Evolutionary conservation across 2,113 vertebrate species (phyloP).

Genomic region (Ursus arctos): DNA sequence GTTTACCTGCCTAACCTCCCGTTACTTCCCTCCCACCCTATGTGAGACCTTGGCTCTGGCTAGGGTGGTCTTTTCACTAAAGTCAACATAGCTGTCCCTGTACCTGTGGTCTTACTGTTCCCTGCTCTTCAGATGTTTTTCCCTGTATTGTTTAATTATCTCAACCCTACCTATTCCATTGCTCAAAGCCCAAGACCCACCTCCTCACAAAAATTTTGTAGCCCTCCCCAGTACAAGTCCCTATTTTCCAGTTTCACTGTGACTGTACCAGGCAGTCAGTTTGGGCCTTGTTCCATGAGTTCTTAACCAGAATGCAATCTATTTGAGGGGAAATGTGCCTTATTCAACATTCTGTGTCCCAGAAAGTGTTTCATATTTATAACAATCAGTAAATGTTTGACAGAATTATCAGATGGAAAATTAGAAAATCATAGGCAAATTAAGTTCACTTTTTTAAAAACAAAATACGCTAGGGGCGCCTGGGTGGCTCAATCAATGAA

Average conservation of each 20-base stretch:
- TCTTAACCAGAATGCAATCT: background rate
- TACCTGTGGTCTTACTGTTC: background rate
- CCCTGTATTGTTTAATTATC: background rate
- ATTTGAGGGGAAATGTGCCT: background rate
- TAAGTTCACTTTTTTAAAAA: background rate
- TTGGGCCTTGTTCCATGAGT: background rate
- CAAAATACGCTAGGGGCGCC: background rate
- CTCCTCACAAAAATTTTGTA: background rate
- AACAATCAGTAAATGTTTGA: background rate
- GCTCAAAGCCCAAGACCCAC: background rate
- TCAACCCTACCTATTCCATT: background rate
- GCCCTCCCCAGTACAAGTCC: too few relatives aligned
- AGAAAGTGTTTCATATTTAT: constrained; percentile 11
- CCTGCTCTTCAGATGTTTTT: background rate
- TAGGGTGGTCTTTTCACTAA: background rate
- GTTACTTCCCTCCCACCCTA: background rate
- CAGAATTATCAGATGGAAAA: background rate
- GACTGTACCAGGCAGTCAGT: background rate
- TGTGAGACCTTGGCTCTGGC: background rate
- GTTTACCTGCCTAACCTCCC: background rate
- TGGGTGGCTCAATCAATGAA: background rate
- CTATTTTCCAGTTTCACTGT: background rate
- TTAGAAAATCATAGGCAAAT: background rate
- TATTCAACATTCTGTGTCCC: background rate
- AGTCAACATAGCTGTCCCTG: background rate